Evolutionary conservation across 1,140 invertebrate species (phyloP).

Genomic region (Pseudomyrmex concolor): DNA sequence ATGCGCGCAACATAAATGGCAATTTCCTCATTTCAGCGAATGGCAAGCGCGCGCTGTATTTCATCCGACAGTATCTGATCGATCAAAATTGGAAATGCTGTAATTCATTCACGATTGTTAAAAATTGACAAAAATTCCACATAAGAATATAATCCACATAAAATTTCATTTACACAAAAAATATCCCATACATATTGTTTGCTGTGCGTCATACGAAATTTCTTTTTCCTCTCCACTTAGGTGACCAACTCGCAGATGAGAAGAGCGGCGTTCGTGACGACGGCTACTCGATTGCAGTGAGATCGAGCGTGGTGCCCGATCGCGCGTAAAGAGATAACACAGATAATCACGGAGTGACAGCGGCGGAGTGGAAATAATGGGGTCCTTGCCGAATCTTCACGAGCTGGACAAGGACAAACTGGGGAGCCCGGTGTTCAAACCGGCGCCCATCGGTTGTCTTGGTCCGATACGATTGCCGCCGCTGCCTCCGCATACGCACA

Average conservation of each 20-base stretch:
- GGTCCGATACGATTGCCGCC: slow-evolving; percentile 75
- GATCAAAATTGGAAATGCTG: no score
- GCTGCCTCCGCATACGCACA: slow-evolving; percentile 76
- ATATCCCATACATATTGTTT: no score
- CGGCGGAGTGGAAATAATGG: slow-evolving; percentile 81
- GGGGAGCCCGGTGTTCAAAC: slow-evolving; percentile 76
- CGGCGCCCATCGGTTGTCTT: slow-evolving; percentile 74
- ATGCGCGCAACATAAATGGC: neutral
- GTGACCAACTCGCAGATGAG: slow-evolving; percentile 25
- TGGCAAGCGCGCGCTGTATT: neutral
- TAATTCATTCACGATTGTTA: no score
- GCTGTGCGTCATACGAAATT: neutral
- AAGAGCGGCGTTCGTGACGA: slow-evolving; percentile 18
- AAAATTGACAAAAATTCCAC: no score
- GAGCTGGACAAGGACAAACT: slow-evolving; percentile 85
- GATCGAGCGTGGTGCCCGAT: neutral
- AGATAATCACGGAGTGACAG: slow-evolving; percentile 11
- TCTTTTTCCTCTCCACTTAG: neutral
- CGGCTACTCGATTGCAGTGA: slow-evolving; percentile 15
- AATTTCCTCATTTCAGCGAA: neutral
- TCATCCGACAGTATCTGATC: neutral
- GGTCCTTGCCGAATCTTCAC: slow-evolving; percentile 88
- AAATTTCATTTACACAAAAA: neutral
- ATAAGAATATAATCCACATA: neutral
- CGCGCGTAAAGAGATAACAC: slow-evolving; percentile 22